Evolutionary conservation across 1,140 invertebrate genomes (phyloP).

Genomic region (Manduca sexta): DNA sequence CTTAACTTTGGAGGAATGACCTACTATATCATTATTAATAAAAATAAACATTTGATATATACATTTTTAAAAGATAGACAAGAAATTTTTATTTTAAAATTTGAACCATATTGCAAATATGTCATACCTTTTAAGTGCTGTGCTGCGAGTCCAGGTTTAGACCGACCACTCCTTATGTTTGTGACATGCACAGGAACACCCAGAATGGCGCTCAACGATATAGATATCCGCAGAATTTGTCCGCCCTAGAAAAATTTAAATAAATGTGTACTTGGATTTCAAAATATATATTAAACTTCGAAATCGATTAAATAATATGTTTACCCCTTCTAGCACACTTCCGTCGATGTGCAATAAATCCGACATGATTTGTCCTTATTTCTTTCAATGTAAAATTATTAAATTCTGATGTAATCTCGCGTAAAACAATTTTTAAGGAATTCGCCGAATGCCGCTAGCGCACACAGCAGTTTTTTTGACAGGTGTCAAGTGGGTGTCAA

Average conservation of each 20-base stretch:
- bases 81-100: not conserved
- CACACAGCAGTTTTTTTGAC: no score
- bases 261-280: not conserved
- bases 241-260: constrained; percentile 80
- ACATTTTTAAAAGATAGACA: not conserved
- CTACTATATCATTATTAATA: not conserved
- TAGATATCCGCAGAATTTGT: constrained; percentile 87
- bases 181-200: constrained; percentile 81
- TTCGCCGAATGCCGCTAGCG: no score
- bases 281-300: constrained; percentile 7
- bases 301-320: constrained; percentile 16
- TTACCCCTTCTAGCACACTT: constrained; percentile 78
- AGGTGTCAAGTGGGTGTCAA: no score
- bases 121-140: constrained; percentile 87
- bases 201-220: constrained; percentile 85
- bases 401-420: not conserved
- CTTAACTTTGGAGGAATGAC: no score
- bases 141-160: constrained; percentile 86
- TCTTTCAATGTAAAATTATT: not conserved
- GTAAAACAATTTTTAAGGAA: not conserved
- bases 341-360: constrained; percentile 76
- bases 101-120: not conserved
- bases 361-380: constrained; percentile 24
- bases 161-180: constrained; percentile 87
- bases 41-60: not conserved